Percentiles rank a stretch among this genome's conserved stretches.
Conservation (phyloP, 2,888 invertebrate species). For the Hyalella azteca region DNA sequence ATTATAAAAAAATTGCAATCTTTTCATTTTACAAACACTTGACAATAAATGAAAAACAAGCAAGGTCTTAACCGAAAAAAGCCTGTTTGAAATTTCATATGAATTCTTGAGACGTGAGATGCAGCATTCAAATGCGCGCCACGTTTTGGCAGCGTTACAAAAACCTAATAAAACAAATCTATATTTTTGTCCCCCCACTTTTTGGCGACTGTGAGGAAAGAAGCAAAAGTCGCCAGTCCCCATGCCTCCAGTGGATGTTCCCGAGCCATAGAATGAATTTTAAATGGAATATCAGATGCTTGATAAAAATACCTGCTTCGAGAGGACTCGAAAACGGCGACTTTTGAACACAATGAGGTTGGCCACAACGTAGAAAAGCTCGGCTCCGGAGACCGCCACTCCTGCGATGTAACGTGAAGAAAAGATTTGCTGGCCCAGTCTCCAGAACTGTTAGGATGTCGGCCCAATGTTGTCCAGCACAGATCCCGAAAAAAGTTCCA, state of each 20-base stretch:
- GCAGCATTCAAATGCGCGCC: background rate
- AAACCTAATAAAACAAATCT: slow-evolving; percentile 27
- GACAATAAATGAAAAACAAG: no score
- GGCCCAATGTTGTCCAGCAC: no score
- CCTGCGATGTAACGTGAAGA: no score
- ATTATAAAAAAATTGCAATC: no score
- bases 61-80: no score
- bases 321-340: background rate
- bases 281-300: slow-evolving; percentile 18
- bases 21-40: no score
- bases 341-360: background rate
- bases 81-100: background rate
- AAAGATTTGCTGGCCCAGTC: no score
- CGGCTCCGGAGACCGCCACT: no score
- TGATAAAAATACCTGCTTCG: background rate
- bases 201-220: background rate
- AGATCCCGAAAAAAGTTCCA: no score
- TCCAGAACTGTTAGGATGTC: no score
- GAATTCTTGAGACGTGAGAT: background rate
- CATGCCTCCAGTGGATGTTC: background rate
- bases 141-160: slow-evolving; percentile 11
- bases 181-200: background rate
- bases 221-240: background rate
- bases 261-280: background rate
- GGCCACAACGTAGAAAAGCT: no score